Percentiles rank a stretch among this genome's conserved stretches.
Evolutionary conservation across 2,888 invertebrate genomes (phyloP).

Genomic region (Cybosia mesomella): DNA sequence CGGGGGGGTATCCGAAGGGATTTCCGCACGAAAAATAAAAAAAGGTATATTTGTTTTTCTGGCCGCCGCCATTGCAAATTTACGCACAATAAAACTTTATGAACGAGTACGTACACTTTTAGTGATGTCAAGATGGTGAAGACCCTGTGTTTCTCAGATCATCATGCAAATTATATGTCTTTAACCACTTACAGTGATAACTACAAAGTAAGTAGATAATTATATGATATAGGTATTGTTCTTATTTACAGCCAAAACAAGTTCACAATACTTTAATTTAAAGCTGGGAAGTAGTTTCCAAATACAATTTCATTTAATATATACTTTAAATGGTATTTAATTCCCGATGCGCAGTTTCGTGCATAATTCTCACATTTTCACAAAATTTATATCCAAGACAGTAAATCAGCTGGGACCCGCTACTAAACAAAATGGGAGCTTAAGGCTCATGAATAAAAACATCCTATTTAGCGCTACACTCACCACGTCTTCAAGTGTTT

Average conservation of each 20-base stretch:
- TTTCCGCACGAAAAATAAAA: too few species aligned
- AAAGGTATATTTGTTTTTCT: too few species aligned
- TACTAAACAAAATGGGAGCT: slow-evolving; percentile 84
- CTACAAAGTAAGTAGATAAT: slow-evolving; percentile 22
- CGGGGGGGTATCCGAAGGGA: too few species aligned
- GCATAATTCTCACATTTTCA: slow-evolving; percentile 73
- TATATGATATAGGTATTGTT: slow-evolving; percentile 15
- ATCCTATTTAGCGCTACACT: slow-evolving; percentile 85
- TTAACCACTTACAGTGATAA: slow-evolving; percentile 17
- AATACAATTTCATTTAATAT: slow-evolving; percentile 39
- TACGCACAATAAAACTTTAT: not conserved
- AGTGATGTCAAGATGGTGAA: not conserved
- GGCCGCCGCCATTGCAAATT: not conserved
- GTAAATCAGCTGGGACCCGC: slow-evolving; percentile 83
- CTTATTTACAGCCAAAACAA: slow-evolving; percentile 19
- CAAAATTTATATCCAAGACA: slow-evolving; percentile 81
- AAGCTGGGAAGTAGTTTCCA: slow-evolving; percentile 34
- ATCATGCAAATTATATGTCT: slow-evolving; percentile 16
- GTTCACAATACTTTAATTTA: slow-evolving; percentile 15
- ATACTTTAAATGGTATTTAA: slow-evolving; percentile 50
- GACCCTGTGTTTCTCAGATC: slow-evolving; percentile 12
- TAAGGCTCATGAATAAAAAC: slow-evolving; percentile 86
- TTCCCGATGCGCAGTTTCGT: slow-evolving; percentile 61
- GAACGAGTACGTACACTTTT: not conserved
- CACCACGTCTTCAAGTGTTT: slow-evolving; percentile 69